phyloP scores from a whole-genome alignment of 2,888 invertebrate genomes.

The Zaprionus lineosus region DNA sequence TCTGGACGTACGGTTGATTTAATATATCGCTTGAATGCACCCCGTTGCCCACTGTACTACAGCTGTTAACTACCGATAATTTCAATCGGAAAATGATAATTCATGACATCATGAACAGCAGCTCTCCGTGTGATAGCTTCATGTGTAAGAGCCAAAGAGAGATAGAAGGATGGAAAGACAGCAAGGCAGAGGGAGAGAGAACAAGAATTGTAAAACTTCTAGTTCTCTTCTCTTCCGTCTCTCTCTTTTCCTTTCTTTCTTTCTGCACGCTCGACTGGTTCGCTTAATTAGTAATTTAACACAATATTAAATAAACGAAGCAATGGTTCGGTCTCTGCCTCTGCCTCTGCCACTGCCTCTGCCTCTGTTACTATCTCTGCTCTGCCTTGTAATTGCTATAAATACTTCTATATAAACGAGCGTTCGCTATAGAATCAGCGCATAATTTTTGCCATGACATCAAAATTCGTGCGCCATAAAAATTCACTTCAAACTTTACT shows the following conservation, averaged over 20 bases:
- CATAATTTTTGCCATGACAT: conserved; percentile 61
- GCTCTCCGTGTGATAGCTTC: conserved; percentile 46
- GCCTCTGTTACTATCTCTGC: conserved; percentile 7
- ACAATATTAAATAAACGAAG: conserved; percentile 70
- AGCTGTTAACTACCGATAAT: conserved; percentile 61
- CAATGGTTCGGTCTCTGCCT: conserved; percentile 16
- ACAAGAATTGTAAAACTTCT: background rate
- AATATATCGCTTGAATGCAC: background rate
- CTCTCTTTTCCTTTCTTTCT: no score
- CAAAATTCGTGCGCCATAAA: conserved; percentile 63
- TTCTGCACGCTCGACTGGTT: conserved; percentile 55
- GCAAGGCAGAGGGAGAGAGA: conserved; percentile 1
- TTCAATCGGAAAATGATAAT: conserved; percentile 78
- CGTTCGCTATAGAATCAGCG: conserved; percentile 20
- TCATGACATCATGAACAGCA: conserved; percentile 74
- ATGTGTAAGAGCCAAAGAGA: no score
- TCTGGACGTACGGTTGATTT: background rate
- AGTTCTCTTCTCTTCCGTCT: no score
- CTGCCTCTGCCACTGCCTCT: conserved; percentile 1
- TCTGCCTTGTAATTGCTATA: conserved; percentile 70
- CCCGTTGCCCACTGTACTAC: conserved; percentile 2
- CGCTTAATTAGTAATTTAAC: conserved; percentile 74
- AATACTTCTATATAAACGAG: conserved; percentile 50
- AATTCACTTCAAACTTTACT: conserved; percentile 53
- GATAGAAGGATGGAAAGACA: background rate